These are phyloP conservation scores for Recurvirostra avosetta DNA, from an alignment of 2,113 vertebrate genomes.

Conservation along the genomic window DNA sequence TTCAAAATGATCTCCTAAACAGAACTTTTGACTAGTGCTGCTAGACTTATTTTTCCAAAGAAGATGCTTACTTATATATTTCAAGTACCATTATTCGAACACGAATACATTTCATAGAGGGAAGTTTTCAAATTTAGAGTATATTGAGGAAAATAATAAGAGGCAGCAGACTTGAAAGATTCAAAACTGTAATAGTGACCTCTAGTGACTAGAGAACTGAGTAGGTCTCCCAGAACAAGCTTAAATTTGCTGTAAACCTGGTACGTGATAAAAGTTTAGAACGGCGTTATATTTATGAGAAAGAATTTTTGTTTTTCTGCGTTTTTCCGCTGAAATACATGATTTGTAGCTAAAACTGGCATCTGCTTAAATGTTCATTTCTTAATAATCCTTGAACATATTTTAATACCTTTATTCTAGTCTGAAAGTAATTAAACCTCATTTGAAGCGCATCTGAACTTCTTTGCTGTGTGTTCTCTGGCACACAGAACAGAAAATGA, in stretches of 20 bases:
- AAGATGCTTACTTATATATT: background rate
- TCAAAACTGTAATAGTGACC: constrained; percentile 74
- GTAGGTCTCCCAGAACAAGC: background rate
- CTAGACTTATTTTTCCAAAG: background rate
- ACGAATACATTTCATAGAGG: background rate
- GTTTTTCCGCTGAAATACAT: background rate
- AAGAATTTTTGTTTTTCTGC: background rate
- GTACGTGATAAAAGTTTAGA: background rate
- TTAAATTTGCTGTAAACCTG: background rate
- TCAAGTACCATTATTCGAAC: background rate
- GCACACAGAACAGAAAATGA: background rate
- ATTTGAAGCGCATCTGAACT: background rate
- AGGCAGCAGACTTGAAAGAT: background rate
- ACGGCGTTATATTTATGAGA: background rate
- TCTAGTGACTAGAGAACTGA: constrained; percentile 68
- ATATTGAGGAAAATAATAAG: background rate
- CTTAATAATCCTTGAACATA: background rate
- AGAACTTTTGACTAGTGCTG: background rate
- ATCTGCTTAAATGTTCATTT: background rate
- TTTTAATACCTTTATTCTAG: background rate
- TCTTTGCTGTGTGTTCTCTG: background rate
- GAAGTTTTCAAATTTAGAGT: background rate
- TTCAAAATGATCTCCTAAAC: background rate
- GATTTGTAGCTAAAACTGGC: background rate
- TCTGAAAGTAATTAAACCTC: background rate